These are phyloP conservation scores for Orientallactaga sibirica DNA, from an alignment of 2,797 vertebrate species.

Conservation along the genomic window DNA sequence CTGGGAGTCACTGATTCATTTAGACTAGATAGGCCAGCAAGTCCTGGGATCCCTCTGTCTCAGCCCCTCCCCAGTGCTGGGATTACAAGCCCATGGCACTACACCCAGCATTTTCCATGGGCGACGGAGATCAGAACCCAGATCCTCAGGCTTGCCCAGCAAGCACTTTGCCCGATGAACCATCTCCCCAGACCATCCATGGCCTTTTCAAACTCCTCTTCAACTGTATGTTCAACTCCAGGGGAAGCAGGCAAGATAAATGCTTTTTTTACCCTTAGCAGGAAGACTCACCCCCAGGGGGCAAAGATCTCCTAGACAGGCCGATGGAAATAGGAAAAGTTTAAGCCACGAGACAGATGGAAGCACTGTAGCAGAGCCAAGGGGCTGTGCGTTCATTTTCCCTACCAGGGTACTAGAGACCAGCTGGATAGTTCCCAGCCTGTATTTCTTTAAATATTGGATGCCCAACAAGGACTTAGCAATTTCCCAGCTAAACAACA, in stretches of 20 bases:
- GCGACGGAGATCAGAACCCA: no score
- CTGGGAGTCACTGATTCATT: no score
- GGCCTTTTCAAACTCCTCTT: background rate
- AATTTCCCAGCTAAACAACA: slow-evolving; percentile 33
- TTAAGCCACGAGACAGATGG: background rate
- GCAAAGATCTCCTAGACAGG: background rate
- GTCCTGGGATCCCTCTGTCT: no score
- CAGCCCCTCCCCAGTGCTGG: no score
- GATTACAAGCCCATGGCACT: no score
- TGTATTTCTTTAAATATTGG: slow-evolving; percentile 46
- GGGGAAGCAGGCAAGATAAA: background rate
- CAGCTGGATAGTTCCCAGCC: slow-evolving; percentile 42
- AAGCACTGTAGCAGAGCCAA: background rate
- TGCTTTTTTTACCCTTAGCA: background rate
- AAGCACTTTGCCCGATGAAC: no score
- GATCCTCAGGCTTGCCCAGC: no score
- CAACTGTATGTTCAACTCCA: background rate
- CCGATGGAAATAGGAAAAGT: background rate
- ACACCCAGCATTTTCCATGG: no score
- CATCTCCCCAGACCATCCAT: background rate
- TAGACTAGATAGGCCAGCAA: no score
- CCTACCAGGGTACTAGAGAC: background rate
- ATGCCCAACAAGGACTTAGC: slow-evolving; percentile 24
- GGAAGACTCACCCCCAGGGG: background rate
- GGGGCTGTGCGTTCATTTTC: background rate